Evolutionary conservation across 2,888 invertebrate species (phyloP).

Genomic region (Odontocolon sp.): DNA sequence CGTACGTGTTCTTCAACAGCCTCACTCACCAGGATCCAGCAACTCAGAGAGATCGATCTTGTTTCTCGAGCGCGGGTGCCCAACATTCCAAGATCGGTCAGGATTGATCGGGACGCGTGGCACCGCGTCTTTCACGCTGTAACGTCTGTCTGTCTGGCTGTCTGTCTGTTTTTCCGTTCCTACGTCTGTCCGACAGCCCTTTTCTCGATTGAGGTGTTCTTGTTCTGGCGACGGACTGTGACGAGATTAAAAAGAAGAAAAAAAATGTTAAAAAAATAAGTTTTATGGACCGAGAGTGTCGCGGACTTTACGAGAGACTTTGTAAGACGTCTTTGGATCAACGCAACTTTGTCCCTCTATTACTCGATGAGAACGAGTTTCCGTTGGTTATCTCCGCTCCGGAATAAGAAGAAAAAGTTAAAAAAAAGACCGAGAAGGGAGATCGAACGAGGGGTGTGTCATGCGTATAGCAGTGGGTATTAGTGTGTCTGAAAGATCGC

Average conservation of each 20-base stretch:
- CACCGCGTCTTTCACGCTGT: conserved; percentile 18
- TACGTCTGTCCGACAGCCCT: background rate
- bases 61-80: background rate
- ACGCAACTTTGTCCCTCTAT: no score
- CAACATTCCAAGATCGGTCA: conserved; percentile 33
- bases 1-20: no score
- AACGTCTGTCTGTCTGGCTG: conserved; percentile 24
- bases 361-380: no score
- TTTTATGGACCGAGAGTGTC: background rate
- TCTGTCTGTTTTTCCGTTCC: background rate
- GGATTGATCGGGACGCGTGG: conserved; percentile 21
- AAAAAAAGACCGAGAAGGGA: background rate
- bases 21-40: no score
- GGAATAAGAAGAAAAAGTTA: conserved; percentile 7
- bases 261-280: background rate
- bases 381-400: no score
- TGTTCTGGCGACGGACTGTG: conserved; percentile 7
- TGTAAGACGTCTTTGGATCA: background rate
- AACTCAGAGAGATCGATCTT: background rate
- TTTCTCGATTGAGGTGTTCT: conserved; percentile 43
- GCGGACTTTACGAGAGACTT: background rate
- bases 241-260: conserved; percentile 17
- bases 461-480: conserved; percentile 19
- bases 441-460: conserved; percentile 9
- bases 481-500: conserved; percentile 31